phyloP scores from a whole-genome alignment of 2,113 vertebrate genomes.

The Hyaena hyaena region DNA sequence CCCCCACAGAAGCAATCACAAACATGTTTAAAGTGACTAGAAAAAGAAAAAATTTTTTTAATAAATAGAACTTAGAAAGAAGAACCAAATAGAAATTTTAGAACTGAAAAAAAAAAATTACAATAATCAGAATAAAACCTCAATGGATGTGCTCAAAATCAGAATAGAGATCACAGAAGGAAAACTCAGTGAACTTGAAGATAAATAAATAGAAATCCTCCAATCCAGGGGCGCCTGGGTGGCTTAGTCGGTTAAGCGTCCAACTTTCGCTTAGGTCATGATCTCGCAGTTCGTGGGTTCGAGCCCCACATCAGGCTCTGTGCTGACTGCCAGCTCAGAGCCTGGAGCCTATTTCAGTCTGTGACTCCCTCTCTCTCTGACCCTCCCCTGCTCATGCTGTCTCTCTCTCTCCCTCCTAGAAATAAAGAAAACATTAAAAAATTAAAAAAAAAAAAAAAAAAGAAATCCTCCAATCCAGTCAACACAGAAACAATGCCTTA shows the following conservation, averaged over 20 bases:
- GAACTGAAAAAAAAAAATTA: background rate
- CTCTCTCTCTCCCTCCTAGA: no score
- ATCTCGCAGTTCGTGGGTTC: no score
- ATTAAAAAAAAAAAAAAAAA: background rate
- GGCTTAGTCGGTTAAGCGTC: no score
- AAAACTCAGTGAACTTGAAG: background rate
- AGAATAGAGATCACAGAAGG: background rate
- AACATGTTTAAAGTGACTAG: background rate
- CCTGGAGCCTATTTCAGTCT: no score
- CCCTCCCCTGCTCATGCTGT: no score
- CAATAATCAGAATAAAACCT: background rate
- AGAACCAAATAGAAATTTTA: background rate
- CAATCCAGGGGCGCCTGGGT: no score
- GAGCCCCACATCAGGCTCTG: no score
- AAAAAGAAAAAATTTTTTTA: background rate
- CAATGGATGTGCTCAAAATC: background rate
- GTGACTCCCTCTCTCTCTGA: no score
- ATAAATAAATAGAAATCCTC: background rate
- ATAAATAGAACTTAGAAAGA: background rate
- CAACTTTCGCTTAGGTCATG: no score
- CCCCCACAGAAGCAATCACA: background rate
- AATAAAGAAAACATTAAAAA: no score
- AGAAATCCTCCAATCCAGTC: background rate
- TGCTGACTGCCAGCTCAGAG: no score
- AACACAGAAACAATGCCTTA: background rate